phyloP scores from a whole-genome alignment of 2,888 invertebrate genomes.

The Drosophila multiciliata region DNA sequence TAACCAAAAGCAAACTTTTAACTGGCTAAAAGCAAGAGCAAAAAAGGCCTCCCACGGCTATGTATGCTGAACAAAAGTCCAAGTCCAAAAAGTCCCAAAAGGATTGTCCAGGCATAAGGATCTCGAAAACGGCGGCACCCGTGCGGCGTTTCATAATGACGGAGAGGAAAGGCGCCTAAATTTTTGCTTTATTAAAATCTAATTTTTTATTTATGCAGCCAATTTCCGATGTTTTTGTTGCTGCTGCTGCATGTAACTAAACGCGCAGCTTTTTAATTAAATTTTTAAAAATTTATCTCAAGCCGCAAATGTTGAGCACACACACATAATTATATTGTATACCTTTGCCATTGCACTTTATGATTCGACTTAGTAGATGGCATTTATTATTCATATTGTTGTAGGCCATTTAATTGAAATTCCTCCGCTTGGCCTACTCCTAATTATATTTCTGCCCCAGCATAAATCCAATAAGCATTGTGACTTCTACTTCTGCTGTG shows the following conservation, averaged over 20 bases:
- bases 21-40: conserved; percentile 40
- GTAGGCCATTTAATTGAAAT: conserved; percentile 74
- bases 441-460: conserved; percentile 65
- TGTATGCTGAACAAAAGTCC: conserved; percentile 24
- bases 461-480: conserved; percentile 78
- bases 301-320: conserved; percentile 35
- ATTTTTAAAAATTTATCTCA: conserved; percentile 69
- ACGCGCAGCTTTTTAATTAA: conserved; percentile 65
- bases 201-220: conserved; percentile 74
- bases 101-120: conserved; percentile 50
- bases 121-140: conserved; percentile 15
- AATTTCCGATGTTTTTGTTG: conserved; percentile 32
- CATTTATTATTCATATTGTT: conserved; percentile 47
- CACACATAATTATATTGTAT: conserved; percentile 21
- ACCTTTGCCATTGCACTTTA: conserved; percentile 23
- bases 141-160: conserved; percentile 54
- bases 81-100: conserved; percentile 55
- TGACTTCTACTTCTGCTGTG: conserved; percentile 50
- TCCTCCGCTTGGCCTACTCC: conserved; percentile 52
- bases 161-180: conserved; percentile 36
- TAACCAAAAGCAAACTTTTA: conserved; percentile 66
- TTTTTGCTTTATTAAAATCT: conserved; percentile 74
- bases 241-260: conserved; percentile 21
- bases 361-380: conserved; percentile 23
- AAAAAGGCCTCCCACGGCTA: conserved; percentile 7